These are phyloP conservation scores for Cacoxenus indagator DNA, from an alignment of 2,888 invertebrate species.

Conservation along the genomic window DNA sequence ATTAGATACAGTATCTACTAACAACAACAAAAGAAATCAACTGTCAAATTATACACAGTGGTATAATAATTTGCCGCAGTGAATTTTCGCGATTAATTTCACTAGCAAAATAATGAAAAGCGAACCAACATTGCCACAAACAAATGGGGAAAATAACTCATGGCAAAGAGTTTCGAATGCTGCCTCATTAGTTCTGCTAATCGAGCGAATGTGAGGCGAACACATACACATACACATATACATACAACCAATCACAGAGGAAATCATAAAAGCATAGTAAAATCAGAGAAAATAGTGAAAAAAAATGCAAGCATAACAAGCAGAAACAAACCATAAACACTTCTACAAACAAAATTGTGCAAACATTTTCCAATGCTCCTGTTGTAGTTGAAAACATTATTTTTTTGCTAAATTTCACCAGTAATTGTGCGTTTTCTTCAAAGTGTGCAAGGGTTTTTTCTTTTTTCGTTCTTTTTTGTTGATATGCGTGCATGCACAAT, in stretches of 20 bases:
- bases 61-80: too few species aligned
- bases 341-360: conserved; percentile 13
- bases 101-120: not conserved
- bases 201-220: not conserved
- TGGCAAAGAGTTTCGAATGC: not conserved
- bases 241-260: not conserved
- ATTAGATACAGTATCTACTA: too few species aligned
- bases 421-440: conserved; percentile 54
- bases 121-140: not conserved
- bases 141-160: not conserved
- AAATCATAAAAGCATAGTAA: conserved; percentile 4
- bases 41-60: too few species aligned
- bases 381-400: conserved; percentile 35
- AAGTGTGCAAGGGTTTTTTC: conserved; percentile 48
- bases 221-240: not conserved
- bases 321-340: conserved; percentile 1
- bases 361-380: not conserved
- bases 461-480: not conserved
- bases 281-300: not conserved
- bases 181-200: conserved; percentile 13
- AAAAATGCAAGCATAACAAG: not conserved
- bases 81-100: not conserved
- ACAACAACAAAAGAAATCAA: too few species aligned
- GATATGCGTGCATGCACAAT: conserved; percentile 40
- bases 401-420: conserved; percentile 61